These are phyloP conservation scores for Pygmarrhopalites habei DNA, from an alignment of 1,140 invertebrate species.

Conservation along the genomic window DNA sequence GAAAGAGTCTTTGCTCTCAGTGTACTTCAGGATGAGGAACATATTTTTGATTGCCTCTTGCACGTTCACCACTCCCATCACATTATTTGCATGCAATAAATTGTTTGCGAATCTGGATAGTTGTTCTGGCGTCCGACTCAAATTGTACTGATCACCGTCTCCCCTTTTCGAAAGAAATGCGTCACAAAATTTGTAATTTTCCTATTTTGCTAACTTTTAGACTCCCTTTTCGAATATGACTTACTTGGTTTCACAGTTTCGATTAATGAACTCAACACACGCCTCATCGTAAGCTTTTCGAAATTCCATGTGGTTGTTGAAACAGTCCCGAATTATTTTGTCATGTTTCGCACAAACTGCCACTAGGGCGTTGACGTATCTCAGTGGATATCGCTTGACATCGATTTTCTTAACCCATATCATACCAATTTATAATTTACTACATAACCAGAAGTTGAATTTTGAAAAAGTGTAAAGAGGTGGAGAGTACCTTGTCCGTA, in stretches of 20 bases:
- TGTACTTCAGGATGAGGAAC: slow-evolving; percentile 4
- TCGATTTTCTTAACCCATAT: slow-evolving; percentile 3
- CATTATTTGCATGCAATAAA: background rate
- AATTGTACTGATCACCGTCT: slow-evolving; percentile 5
- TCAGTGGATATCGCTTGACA: background rate
- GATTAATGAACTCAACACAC: background rate
- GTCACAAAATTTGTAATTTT: background rate
- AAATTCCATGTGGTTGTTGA: slow-evolving; percentile 2
- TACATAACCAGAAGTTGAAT: background rate
- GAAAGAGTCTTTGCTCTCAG: slow-evolving; percentile 5
- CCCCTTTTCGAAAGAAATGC: background rate
- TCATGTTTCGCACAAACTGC: background rate
- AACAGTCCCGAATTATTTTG: background rate
- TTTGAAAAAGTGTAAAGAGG: background rate
- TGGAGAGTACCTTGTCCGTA: too few relatives aligned
- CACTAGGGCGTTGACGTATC: background rate
- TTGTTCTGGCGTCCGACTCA: slow-evolving; percentile 1
- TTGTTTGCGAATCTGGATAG: background rate
- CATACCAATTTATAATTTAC: background rate
- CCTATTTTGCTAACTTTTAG: background rate
- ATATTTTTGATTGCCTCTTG: background rate
- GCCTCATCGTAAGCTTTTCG: slow-evolving; percentile 1
- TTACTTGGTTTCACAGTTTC: background rate
- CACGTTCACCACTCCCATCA: background rate
- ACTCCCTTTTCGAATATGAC: background rate